Evolutionary conservation across 2,113 vertebrate genomes (phyloP), one percentile per base, ranked within the genome.

Genomic region (Columbina picui): DNA sequence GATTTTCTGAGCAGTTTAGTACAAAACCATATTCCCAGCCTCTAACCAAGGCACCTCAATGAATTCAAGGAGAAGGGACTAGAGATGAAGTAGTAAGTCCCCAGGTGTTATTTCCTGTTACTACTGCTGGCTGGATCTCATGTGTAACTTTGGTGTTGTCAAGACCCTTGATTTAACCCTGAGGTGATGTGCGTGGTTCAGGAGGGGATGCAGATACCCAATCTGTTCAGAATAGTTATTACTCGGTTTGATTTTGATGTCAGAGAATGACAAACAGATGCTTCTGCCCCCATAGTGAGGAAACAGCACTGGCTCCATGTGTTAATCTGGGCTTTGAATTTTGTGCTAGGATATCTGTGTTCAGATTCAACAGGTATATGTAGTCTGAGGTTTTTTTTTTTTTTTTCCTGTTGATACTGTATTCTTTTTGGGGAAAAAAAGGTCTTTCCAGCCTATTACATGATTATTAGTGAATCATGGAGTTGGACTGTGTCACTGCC

Each of bases 291-390:
- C 7, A 0, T 18, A 19, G 38, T 30, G 64, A 29, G 84, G 50
- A 63, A 60, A 3, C 0, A 0, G 67, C 49, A 29, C 22, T 0
- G 0, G 15, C n/a, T 86, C 61, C 0, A 0, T 21, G 25, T 4
- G 1, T 41, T 63, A 10, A 32, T 34, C 36, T 52, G 69, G n/a
- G 38, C 38, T 90, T 34, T 29, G 63, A 53, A 23, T 60, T 23
- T 39, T 30, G 13, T 14, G 32, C 45, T n/a, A 8, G 25, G 64
- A 5, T 59, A 12, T 41, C 36, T 84, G 43, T 19, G 7, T 32
- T 49, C 21, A 8, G 30, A 32, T 59, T 39, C 36, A 13, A 2
- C 12, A 14, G 43, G 5, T 63, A 4, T 2, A 3, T 52, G 8
- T 14, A 30, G 32, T 29, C 16, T 30, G 26, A 7, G 2, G 0